Base-by-base conservation (phyloP, 1,140 invertebrate genomes). In the Neodiprion pinetum region DNA sequence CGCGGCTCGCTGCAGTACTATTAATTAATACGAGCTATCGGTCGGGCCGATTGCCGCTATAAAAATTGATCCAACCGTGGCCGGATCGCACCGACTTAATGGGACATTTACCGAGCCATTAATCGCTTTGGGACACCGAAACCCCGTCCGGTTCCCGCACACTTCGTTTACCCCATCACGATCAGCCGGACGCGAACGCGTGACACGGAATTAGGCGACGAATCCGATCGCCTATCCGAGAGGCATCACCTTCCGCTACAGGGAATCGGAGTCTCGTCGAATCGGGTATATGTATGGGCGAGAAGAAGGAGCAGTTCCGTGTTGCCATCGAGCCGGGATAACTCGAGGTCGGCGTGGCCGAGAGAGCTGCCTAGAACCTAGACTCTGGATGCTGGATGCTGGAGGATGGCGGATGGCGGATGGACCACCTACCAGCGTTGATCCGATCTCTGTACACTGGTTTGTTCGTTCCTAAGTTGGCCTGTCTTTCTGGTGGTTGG, bases 361-460 rank as follows among this genome's bases (percentile, higher is more conserved):
- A 40, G 70, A 48, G 70, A 23, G 21, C 67, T 14, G 17, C 40
- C 28, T 40, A 11, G 48, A 7, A 50, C 5, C 21, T 40, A 72
- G 78, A 67, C 49, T 49, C 72, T 47, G 61, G 70, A 75, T 73
- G 74, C 75, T 76, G 80, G 75, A 83, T 78, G 78, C 77, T 77
- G 76, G 79, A 77, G 71, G 53, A 1, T n/a, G 7, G 53, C 3
- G 53, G 53, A 82, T 77, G 67, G 74, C 78, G 80, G 83, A 86
- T 86, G 86, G 87, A 88, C 86, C 87, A 88, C 86, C 87, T 88
- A 88, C 87, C 84, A 87, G 86, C 81, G 79, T 83, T 84, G 86
- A 87, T 88, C 85, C 80, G 83, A 88, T 88, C 87, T 86, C 77
- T 77, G 83, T 83, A 84, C 82, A 85, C 81, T 83, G 81, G 81